Base-by-base conservation (phyloP, 2,797 vertebrate species). In the Pempheris klunzingeri region DNA sequence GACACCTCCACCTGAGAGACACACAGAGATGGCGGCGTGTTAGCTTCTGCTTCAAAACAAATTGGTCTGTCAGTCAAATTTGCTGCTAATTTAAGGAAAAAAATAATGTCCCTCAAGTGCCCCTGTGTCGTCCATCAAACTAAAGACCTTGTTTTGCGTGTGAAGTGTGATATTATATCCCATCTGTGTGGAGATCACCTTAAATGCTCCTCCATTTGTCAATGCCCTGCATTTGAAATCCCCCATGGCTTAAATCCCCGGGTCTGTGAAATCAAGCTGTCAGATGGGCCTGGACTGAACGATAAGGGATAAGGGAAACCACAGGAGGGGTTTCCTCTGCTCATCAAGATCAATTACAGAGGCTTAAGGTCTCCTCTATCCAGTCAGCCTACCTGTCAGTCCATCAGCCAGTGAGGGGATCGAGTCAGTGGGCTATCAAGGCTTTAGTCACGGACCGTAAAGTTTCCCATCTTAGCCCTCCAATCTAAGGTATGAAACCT, bases 1-100 rank as follows among this genome's bases (percentile, higher is more conserved):
- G 88, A 90, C 80, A 17, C 92, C 89, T 78, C 92, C 95, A 94
- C 95, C 97, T 99, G 90, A 20, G 79, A 90, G 79, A 89, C 70
- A 92, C 30, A 74, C 22, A 75, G 13, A 87, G 15, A 82, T 1
- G 22, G 15, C 65, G 7, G 8, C 4, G 11, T 13, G 55, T 82
- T 50, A 55, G 17, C 11, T 41, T 72, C 26, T 22, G 26, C 28
- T 36, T n/a, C 7, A 22, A 72, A 67, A 66, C 39, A 0, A 53
- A 46, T 32, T 24, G 26, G 13, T 46, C 9, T 7, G 60, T 36
- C 8, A 24, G 30, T 61, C 26, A 57, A 47, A 73, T 36, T 30
- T 58, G 71, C 26, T 65, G 32, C 54, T 73, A 22, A 59, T 67
- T 74, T 58, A 34, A 77, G 46, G 3, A 38, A 30, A 41, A 39